Evolutionary conservation across 2,113 vertebrate species (phyloP), one percentile per base, ranked within the genome.

Genomic region (Erpornis zantholeuca): DNA sequence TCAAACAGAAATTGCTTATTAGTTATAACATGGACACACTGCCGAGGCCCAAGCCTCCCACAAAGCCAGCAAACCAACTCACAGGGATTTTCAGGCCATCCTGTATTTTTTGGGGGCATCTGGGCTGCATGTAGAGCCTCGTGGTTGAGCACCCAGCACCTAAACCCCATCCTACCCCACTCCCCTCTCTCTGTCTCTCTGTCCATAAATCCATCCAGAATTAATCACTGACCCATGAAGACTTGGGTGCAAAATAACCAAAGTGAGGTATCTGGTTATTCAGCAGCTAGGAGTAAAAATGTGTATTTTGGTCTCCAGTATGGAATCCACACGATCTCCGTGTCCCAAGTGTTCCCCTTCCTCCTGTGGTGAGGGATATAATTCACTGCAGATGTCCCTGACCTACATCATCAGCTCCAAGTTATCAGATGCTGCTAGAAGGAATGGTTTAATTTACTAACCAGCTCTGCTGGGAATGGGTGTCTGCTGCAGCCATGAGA

Each of bases 1-100:
- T 97, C 95, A 90, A 95, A 93, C 72, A 92, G 93, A 86, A 97
- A 93, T 90, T 68, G 92, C 92, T 93, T 96, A 96, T 95, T 96
- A 97, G 96, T 95, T 97, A 90, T 56, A 93, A 84, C 92, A 90
- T 75, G 87, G 93, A 90, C 79, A 60, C 88, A 68, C 64, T 64
- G 82, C 56, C 0, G 53, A 93, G 92, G 59, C 35, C 71, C 60
- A 90, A 95, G 56, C 92, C 92, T 93, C 93, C 93, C 90, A 92
- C 95, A 88, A 93, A 94, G 90, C 52, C 18, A 3, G 68, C 49
- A 90, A 91, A 81, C 60, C 72, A 83, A 66, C 84, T 63, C 72
- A 49, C 15, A 63, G 75, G 56, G 47, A 50, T 92, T 83, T 60
- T 11, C 28, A 83, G 82, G 68, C 38, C 27, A 64, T 82, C 16